These are phyloP conservation scores for Phalacrocorax brasilianus DNA, from an alignment of 2,113 vertebrate species.

Conservation along the genomic window DNA sequence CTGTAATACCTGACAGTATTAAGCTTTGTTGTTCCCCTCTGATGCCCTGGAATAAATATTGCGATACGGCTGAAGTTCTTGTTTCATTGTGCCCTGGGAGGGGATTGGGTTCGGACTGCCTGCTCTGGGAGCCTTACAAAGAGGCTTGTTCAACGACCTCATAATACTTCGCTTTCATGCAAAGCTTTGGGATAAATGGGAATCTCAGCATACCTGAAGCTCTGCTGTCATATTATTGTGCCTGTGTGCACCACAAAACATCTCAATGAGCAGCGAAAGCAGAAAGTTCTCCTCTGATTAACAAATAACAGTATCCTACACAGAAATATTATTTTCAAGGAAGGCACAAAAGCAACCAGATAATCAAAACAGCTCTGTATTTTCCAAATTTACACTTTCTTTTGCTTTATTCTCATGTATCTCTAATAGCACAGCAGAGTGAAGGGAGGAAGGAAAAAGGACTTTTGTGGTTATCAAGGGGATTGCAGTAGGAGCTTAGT, in stretches of 20 bases:
- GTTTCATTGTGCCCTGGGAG: background rate
- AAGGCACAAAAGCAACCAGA: background rate
- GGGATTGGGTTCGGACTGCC: background rate
- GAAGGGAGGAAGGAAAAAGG: background rate
- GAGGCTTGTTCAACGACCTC: background rate
- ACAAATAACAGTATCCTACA: background rate
- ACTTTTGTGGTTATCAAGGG: background rate
- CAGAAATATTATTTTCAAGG: background rate
- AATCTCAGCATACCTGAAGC: background rate
- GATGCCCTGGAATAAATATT: background rate
- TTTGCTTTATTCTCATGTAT: background rate
- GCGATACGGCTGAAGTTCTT: background rate
- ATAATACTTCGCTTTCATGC: background rate
- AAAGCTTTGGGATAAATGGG: constrained; percentile 7
- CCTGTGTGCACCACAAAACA: background rate
- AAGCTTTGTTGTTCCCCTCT: background rate
- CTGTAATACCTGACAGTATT: background rate
- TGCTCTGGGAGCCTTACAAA: background rate
- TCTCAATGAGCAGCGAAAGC: background rate
- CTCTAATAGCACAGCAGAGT: background rate
- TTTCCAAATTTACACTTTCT: background rate
- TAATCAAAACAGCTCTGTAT: background rate
- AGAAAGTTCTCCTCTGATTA: background rate
- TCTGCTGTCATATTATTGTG: background rate
- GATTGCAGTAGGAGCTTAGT: background rate